Evolutionary conservation across 2,113 vertebrate genomes (phyloP), one percentile per base, ranked within the genome.

Genomic region (Prionailurus bengalensis): DNA sequence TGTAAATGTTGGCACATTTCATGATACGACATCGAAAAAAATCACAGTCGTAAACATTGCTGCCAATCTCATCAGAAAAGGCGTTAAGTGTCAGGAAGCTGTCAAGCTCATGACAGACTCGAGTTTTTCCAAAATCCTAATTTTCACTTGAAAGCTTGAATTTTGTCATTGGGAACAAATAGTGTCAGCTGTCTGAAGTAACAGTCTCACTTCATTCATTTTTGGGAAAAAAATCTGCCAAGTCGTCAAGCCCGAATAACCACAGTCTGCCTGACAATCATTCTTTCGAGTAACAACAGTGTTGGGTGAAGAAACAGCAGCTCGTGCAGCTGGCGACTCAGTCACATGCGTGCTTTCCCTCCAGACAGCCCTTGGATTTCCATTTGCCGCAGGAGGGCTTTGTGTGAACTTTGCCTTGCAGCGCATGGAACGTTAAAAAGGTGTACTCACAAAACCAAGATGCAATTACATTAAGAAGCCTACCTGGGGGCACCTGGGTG

Each of bases 281-380:
- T 68, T 78, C 33, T 95, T 82, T 91, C 8, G 14, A 90, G 36
- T 68, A 79, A 97, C 97, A 92, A 45, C n/a, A 45, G 14, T 6
- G 11, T 63, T 51, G 33, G 31, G 19, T 73, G n/a, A 16, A 36
- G 36, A 19, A 66, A 51, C 17, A 11, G 33, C 23, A 66, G 25
- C 78, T 15, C 5, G 3, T 55, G 65, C 42, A 71, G 33, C 39
- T 13, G 19, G 14, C 51, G 55, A 17, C 9, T 51, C 51, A 80
- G 6, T 63, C n/a, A 14, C 1, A 0, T 4, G 11, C 1, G 4
- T 25, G 71, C 58, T 48, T 61, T 78, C 13, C 53, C 81, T n/a
- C 3, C 1, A 65, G n/a, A 58, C 21, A 23, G 31, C 1, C 4
- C 25, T 21, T 33, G 21, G 3, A 23, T n/a, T 55, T 29, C 12